Conservation (phyloP, 2,797 vertebrate species). For the Carcharodon carcharias region DNA sequence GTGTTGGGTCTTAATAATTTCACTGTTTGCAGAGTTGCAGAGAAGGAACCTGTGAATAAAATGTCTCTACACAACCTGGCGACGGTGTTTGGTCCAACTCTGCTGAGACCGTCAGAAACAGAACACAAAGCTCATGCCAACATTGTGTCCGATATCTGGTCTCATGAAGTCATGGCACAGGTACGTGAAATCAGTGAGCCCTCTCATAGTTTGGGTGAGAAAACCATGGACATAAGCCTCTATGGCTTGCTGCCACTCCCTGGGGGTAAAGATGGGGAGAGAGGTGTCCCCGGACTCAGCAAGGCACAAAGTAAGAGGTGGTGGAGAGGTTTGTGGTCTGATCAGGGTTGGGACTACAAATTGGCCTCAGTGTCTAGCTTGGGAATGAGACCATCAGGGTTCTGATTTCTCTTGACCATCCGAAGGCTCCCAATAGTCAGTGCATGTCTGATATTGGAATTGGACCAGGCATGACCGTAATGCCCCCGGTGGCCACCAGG, state of each 20-base stretch:
- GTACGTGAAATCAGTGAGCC: slow-evolving; percentile 50
- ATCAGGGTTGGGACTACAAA: background rate
- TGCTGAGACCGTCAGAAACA: slow-evolving; percentile 87
- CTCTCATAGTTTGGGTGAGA: background rate
- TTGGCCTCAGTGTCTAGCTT: background rate
- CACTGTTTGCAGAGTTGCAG: slow-evolving; percentile 72
- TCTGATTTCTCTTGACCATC: background rate
- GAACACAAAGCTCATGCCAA: slow-evolving; percentile 85
- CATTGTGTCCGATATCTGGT: slow-evolving; percentile 93
- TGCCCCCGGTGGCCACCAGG: too few species aligned
- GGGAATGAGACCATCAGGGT: too few species aligned
- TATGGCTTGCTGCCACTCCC: too few species aligned
- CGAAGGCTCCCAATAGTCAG: background rate
- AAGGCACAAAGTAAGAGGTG: background rate
- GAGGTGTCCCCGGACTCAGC: too few species aligned
- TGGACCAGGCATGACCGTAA: too few species aligned
- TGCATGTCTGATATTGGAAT: too few species aligned
- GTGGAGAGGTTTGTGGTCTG: background rate
- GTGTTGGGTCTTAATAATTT: accelerated
- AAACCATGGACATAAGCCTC: too few species aligned
- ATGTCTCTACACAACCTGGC: slow-evolving; percentile 98
- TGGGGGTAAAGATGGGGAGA: too few species aligned
- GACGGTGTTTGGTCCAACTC: slow-evolving; percentile 92
- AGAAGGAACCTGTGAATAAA: slow-evolving; percentile 97
- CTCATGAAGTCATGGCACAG: slow-evolving; percentile 98